Evolutionary conservation across 2,888 invertebrate genomes (phyloP).

Genomic region (Mythimna lalbum): DNA sequence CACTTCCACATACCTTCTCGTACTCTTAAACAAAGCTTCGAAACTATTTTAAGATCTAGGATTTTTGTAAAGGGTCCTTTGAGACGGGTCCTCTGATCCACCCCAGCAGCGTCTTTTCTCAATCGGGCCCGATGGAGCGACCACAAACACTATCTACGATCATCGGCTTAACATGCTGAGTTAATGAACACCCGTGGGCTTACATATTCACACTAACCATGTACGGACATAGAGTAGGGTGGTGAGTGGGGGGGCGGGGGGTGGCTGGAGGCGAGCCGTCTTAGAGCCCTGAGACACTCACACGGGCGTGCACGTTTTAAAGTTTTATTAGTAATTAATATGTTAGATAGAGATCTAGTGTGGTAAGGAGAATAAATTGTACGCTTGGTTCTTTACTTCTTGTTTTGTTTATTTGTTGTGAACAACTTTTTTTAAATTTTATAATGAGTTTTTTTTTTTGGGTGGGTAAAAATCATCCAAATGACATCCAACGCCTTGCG

Average conservation of each 20-base stretch:
- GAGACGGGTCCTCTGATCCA: slow-evolving; percentile 13
- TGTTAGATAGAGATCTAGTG: slow-evolving; percentile 53
- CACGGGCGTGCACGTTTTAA: slow-evolving; percentile 63
- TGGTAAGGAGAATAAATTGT: slow-evolving; percentile 49
- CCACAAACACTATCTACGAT: slow-evolving; percentile 76
- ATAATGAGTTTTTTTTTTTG: no score
- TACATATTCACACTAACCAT: slow-evolving; percentile 76
- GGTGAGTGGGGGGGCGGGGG: slow-evolving; percentile 46
- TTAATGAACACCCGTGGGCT: slow-evolving; percentile 82
- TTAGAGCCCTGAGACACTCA: slow-evolving; percentile 73
- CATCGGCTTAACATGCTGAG: slow-evolving; percentile 86
- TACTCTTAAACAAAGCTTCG: background rate
- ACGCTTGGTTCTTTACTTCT: background rate
- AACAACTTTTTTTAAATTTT: background rate
- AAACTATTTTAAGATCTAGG: no score
- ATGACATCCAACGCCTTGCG: no score
- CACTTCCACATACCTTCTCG: no score
- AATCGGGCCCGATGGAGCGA: slow-evolving; percentile 59
- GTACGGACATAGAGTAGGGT: slow-evolving; percentile 68
- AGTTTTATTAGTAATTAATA: slow-evolving; percentile 68
- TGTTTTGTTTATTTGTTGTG: background rate
- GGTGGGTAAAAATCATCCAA: no score
- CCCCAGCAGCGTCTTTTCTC: slow-evolving; percentile 53
- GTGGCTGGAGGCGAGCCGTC: slow-evolving; percentile 62
- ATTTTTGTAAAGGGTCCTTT: slow-evolving; percentile 1